Evolutionary conservation across 2,797 vertebrate species (phyloP), one percentile per base, ranked within the genome.

Genomic region (Dendrocincla tyrannina): DNA sequence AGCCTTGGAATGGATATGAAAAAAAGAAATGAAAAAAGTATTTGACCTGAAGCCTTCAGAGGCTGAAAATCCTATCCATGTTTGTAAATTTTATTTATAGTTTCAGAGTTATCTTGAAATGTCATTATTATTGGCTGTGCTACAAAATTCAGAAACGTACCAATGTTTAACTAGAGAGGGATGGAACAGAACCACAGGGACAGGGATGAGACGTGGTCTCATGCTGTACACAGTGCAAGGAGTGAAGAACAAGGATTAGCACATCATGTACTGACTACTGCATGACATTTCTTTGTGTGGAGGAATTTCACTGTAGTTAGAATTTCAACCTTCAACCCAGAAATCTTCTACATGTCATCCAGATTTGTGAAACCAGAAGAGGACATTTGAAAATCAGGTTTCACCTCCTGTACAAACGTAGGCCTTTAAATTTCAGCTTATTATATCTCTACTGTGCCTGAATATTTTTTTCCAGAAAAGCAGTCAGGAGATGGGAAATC

Each of bases 1-100:
- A 76, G 4, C 24, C 25, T 91, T 85, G 67, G 44, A 86, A 92
- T 0, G 3, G 11, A 59, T 44, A 27, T 35, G 13, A 59, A 85
- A 85, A 87, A 87, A 63, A 30, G 25, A 84, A 86, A 4, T n/a
- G 41, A 75, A 79, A 81, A 60, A 89, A 24, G 23, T 23, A 39
- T 63, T 92, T 73, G 25, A 87, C 55, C 24, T 41, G 33, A 87
- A 92, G 32, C 11, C 24, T 88, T 67, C 68, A 89, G 64, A 70
- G 24, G 19, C 52, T 88, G 22, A 9, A 92, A 94, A 83, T 67
- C 28, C 11, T 47, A 82, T 7, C 10, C 15, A 24, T 32, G 9
- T 68, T 88, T 74, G n/a, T 52, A 87, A 30, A 79, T 64, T 95
- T 86, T 85, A 62, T 91, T 94, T 89, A 69, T 28, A 47, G 32